phyloP scores from a whole-genome alignment of 2,797 vertebrate genomes.

The Delichon dasypus region DNA sequence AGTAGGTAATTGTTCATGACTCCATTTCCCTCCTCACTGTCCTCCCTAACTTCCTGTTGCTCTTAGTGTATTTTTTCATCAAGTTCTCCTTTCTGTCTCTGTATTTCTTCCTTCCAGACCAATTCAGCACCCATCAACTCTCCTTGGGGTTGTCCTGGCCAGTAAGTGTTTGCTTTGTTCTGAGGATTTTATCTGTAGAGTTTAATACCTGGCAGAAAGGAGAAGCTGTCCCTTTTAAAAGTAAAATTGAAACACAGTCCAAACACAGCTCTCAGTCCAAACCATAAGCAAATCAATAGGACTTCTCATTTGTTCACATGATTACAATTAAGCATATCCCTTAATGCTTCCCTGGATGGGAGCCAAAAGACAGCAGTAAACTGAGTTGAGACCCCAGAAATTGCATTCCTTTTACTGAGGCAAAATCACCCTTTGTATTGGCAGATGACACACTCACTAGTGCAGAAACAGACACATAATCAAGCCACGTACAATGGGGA shows the following conservation, averaged over 20 bases:
- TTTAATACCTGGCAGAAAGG: background rate
- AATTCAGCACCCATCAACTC: background rate
- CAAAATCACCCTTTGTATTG: slow-evolving; percentile 3
- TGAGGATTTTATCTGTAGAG: background rate
- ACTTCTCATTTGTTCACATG: slow-evolving; percentile 24
- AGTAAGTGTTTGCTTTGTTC: fast-evolving
- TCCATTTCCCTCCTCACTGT: background rate
- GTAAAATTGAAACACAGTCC: background rate
- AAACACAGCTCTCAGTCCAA: background rate
- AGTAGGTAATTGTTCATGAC: background rate
- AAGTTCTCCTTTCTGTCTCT: background rate
- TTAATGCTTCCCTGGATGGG: slow-evolving; percentile 42
- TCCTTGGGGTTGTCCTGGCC: background rate
- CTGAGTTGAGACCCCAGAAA: slow-evolving; percentile 47
- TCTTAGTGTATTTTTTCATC: background rate
- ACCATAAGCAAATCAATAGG: slow-evolving; percentile 41
- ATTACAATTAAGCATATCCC: slow-evolving; percentile 39
- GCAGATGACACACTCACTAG: background rate
- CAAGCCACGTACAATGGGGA: background rate
- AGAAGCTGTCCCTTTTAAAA: background rate
- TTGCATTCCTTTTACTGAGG: slow-evolving; percentile 12
- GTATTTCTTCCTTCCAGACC: background rate
- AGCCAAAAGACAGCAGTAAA: slow-evolving; percentile 32
- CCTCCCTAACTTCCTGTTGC: background rate
- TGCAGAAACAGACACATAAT: background rate